Percentiles rank a stretch among this genome's conserved stretches.
These are phyloP conservation scores for Phalacrocorax aristotelis DNA, from an alignment of 2,113 vertebrate species.

Conservation along the genomic window DNA sequence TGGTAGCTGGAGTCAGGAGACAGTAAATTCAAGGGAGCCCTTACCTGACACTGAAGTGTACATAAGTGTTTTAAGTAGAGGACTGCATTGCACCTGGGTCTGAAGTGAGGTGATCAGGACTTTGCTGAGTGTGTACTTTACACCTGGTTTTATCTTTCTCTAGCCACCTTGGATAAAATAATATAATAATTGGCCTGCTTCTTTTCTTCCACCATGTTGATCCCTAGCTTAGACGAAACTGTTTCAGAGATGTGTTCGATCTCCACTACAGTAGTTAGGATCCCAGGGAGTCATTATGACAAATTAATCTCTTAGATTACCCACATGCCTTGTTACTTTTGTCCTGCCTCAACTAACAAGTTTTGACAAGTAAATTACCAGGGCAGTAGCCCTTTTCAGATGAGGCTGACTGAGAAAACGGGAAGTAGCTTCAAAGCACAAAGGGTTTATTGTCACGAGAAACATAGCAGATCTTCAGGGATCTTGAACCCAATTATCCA, in stretches of 20 bases:
- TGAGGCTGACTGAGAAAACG: conserved; percentile 10
- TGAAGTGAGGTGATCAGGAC: background rate
- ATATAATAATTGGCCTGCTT: background rate
- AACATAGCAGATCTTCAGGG: conserved; percentile 59
- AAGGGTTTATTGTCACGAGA: conserved; percentile 64
- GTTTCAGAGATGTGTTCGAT: background rate
- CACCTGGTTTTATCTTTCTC: background rate
- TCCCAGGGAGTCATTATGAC: conserved; percentile 33
- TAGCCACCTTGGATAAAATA: background rate
- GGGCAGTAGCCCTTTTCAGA: conserved; percentile 62
- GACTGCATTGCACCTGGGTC: background rate
- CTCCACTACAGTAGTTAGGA: background rate
- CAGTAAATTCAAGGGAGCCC: background rate
- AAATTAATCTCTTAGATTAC: conserved; percentile 62
- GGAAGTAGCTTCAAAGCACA: conserved; percentile 42
- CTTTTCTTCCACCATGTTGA: background rate
- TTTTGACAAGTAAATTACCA: conserved; percentile 73
- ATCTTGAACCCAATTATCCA: conserved; percentile 69
- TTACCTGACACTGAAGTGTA: background rate
- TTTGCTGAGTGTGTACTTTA: background rate
- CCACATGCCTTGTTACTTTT: conserved; percentile 48
- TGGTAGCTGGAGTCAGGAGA: background rate
- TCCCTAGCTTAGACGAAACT: background rate
- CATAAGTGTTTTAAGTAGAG: background rate
- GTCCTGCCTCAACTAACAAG: conserved; percentile 56